A percentile compares a stretch with the other conserved stretches of the same genome.
Conservation (phyloP, 2,888 invertebrate genomes). For the Lithophane leautieri region DNA sequence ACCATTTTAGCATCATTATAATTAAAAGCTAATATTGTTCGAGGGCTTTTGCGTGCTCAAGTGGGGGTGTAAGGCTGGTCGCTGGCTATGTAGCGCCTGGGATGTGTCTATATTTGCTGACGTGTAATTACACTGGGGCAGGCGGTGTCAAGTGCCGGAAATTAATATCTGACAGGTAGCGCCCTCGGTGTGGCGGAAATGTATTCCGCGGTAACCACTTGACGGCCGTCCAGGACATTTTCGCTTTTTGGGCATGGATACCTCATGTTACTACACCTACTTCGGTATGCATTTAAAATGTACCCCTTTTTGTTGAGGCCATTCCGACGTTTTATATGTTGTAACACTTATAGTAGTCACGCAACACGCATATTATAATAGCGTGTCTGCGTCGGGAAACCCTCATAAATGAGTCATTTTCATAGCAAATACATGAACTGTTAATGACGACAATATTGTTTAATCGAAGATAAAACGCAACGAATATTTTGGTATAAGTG, state of each 20-base stretch:
- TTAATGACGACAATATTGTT: conserved; percentile 40
- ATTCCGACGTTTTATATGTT: conserved; percentile 32
- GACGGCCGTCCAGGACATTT: conserved; percentile 43
- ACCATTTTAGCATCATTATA: conserved; percentile 43
- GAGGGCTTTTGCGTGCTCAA: conserved; percentile 66
- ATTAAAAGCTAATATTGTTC: conserved; percentile 63
- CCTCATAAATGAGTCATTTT: conserved; percentile 57
- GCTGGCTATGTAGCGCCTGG: conserved; percentile 50
- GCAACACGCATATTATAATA: conserved; percentile 47
- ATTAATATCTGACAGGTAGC: conserved; percentile 85
- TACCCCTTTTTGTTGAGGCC: conserved; percentile 26
- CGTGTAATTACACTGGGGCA: conserved; percentile 76
- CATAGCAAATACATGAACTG: conserved; percentile 46
- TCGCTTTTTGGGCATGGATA: conserved; percentile 13
- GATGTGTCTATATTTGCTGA: conserved; percentile 78
- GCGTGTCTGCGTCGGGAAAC: conserved; percentile 53
- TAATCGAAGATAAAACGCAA: conserved; percentile 25
- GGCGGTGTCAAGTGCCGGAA: conserved; percentile 82
- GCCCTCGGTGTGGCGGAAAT: conserved; percentile 71
- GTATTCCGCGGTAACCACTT: conserved; percentile 66
- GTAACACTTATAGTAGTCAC: conserved; percentile 57
- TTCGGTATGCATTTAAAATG: conserved; percentile 36
- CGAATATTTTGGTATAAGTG: conserved; percentile 6
- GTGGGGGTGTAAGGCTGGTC: conserved; percentile 55
- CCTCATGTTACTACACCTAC: conserved; percentile 7